These are phyloP conservation scores for Polypedilum pembai DNA, from an alignment of 1,140 invertebrate genomes.

Conservation along the genomic window DNA sequence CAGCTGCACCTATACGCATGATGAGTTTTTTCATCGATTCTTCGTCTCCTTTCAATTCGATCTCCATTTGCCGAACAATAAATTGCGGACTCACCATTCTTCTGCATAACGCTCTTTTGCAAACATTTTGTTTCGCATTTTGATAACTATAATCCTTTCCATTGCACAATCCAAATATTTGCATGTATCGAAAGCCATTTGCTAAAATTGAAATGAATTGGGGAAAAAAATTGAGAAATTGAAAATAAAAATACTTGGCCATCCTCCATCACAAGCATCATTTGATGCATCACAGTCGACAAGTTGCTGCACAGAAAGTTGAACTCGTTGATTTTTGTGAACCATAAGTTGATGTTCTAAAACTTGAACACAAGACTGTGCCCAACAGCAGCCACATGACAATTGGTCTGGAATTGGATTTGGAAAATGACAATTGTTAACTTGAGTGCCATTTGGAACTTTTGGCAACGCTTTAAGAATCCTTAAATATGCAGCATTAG, in stretches of 20 bases:
- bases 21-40: not conserved
- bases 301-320: not conserved
- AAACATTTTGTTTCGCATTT: not conserved
- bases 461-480: not conserved
- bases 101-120: not conserved
- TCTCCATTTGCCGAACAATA: not conserved
- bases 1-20: not conserved
- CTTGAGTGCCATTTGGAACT: not conserved
- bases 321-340: not conserved
- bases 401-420: not conserved
- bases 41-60: not conserved
- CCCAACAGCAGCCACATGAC: not conserved
- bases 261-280: not conserved
- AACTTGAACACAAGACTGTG: not conserved
- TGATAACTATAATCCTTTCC: not conserved
- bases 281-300: not conserved
- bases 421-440: not conserved
- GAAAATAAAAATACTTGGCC: not conserved
- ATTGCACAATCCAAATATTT: not conserved
- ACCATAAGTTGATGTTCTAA: not conserved
- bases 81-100: not conserved
- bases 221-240: too few species aligned
- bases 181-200: not conserved
- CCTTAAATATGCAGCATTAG: not conserved
- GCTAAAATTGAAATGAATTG: not conserved